Conservation (phyloP, 2,797 vertebrate species). For the Microctenopoma lineatum region DNA sequence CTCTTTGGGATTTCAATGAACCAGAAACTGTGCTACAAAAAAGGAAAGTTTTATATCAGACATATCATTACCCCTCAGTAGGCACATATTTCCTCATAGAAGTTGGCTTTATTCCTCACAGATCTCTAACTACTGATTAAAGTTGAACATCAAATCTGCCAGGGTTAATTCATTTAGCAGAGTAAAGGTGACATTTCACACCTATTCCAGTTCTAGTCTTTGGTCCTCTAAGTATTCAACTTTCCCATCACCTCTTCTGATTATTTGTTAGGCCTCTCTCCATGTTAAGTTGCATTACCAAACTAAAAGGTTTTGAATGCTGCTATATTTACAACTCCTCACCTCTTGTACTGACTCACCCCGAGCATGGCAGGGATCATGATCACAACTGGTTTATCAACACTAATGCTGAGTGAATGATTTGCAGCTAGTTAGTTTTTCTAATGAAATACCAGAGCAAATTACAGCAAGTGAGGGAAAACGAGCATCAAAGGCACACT, state of each 20-base stretch:
- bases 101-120: slow-evolving; percentile 2
- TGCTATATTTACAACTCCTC: slow-evolving; percentile 18
- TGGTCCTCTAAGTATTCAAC: background rate
- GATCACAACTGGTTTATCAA: slow-evolving; percentile 21
- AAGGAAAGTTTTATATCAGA: slow-evolving; percentile 10
- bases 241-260: background rate
- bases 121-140: background rate
- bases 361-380: slow-evolving; percentile 36
- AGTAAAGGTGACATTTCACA: background rate
- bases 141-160: background rate
- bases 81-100: slow-evolving; percentile 3
- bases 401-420: slow-evolving; percentile 31
- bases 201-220: background rate
- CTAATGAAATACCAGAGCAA: slow-evolving; percentile 19
- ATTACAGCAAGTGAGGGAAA: slow-evolving; percentile 2
- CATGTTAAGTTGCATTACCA: slow-evolving; percentile 6
- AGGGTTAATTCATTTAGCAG: background rate
- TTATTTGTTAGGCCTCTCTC: background rate
- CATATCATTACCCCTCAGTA: background rate
- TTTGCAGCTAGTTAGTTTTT: slow-evolving; percentile 33
- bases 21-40: slow-evolving; percentile 9
- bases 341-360: slow-evolving; percentile 22
- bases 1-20: slow-evolving; percentile 37
- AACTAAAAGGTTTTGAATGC: background rate
- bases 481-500: background rate